These are phyloP conservation scores for Agrochola litura DNA, from an alignment of 2,888 invertebrate genomes.

Conservation along the genomic window DNA sequence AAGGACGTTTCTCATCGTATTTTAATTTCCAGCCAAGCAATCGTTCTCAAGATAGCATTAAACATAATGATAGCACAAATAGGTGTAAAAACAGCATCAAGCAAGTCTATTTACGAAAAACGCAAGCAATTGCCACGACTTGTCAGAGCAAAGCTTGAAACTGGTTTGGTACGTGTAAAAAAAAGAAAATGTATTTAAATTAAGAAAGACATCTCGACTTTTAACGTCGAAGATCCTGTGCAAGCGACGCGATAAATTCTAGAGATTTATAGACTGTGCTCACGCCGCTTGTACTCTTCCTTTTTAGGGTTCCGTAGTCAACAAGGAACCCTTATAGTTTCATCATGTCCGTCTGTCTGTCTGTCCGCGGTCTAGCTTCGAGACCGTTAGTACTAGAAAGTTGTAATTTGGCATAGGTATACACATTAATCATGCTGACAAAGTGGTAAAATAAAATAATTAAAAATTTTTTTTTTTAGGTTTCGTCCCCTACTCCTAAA, in stretches of 20 bases:
- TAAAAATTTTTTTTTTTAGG: too few species aligned
- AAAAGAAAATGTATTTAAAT: slow-evolving; percentile 47
- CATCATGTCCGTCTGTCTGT: too few species aligned
- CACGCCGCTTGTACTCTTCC: neutral
- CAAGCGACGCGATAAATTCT: slow-evolving; percentile 30
- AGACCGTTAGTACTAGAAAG: too few species aligned
- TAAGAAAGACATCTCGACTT: slow-evolving; percentile 55
- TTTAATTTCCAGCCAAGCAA: slow-evolving; percentile 22
- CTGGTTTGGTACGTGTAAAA: slow-evolving; percentile 48
- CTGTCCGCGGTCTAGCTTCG: too few species aligned
- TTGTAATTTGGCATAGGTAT: too few species aligned
- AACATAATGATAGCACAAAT: slow-evolving; percentile 32
- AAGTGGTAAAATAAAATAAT: too few species aligned
- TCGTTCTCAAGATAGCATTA: slow-evolving; percentile 16
- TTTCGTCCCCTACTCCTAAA: too few species aligned
- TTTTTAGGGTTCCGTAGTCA: too few species aligned
- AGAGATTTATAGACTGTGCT: slow-evolving; percentile 15
- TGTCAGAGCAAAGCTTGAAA: slow-evolving; percentile 18
- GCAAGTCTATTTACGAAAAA: slow-evolving; percentile 49
- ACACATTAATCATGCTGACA: too few species aligned
- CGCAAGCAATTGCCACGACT: slow-evolving; percentile 23
- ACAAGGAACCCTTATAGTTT: too few species aligned
- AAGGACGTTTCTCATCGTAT: neutral
- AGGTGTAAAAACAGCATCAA: slow-evolving; percentile 42
- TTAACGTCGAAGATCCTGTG: slow-evolving; percentile 24